Evolutionary conservation across 2,797 vertebrate species (phyloP).

Genomic region (Acanthopagrus latus): DNA sequence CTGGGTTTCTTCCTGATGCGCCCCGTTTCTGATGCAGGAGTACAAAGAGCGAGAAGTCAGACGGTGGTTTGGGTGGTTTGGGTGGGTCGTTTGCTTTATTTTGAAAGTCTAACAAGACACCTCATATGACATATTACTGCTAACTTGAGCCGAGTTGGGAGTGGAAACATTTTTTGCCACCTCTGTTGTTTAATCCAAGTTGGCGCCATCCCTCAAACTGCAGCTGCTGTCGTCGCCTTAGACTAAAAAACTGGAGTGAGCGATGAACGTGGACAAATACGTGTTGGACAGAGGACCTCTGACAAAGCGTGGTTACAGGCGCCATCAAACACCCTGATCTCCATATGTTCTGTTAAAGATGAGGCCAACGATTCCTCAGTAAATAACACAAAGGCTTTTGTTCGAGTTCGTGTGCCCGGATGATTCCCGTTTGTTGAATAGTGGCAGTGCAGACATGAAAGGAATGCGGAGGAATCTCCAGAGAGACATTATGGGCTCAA

Average conservation of each 20-base stretch:
- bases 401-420: conserved; percentile 16
- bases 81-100: too few species aligned
- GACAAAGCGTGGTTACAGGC: background rate
- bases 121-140: too few species aligned
- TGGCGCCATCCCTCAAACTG: background rate
- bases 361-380: conserved; percentile 23
- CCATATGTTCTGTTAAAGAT: conserved; percentile 1
- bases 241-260: conserved; percentile 19
- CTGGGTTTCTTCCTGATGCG: too few species aligned
- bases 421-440: conserved; percentile 14
- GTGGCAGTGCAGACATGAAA: background rate
- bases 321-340: background rate
- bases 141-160: too few species aligned
- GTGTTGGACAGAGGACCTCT: background rate
- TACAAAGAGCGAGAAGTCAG: too few species aligned
- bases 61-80: too few species aligned
- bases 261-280: background rate
- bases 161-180: too few species aligned
- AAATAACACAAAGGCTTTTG: conserved; percentile 32
- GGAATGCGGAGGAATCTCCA: conserved; percentile 21
- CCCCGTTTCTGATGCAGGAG: too few species aligned
- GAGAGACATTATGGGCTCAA: conserved; percentile 31
- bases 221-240: conserved; percentile 1
- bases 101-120: too few species aligned
- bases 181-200: too few species aligned